Percentiles rank a stretch among this genome's conserved stretches.
Evolutionary conservation across 2,888 invertebrate genomes (phyloP).

Genomic region (Calephelis perditalis): DNA sequence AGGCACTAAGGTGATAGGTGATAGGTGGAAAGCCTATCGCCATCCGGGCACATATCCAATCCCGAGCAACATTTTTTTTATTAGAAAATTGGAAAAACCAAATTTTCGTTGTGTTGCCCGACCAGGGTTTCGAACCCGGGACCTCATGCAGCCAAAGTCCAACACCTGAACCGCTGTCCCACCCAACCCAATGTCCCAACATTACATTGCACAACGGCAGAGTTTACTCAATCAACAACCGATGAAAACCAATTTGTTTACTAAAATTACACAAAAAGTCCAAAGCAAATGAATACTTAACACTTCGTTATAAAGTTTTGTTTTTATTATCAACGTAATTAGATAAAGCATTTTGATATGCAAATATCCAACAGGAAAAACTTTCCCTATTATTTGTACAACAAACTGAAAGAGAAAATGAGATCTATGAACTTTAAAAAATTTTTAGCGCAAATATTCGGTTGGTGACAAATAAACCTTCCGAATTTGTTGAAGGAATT

Average conservation of each 20-base stretch:
- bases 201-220: background rate
- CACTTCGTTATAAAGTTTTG: background rate
- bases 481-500: no score
- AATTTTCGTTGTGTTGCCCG: no score
- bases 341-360: constrained; percentile 4
- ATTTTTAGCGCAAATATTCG: no score
- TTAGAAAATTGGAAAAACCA: no score
- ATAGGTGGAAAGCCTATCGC: no score
- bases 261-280: background rate
- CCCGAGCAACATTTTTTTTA: no score
- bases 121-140: no score
- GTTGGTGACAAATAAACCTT: no score
- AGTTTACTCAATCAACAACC: constrained; percentile 3
- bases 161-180: background rate
- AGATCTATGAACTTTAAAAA: no score
- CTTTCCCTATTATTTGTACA: constrained; percentile 8
- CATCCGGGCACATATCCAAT: no score
- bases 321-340: background rate
- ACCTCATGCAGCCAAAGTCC: no score
- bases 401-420: background rate
- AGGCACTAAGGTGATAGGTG: no score
- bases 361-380: constrained; percentile 7
- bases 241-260: constrained; percentile 13
- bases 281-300: background rate
- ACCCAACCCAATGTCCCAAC: background rate